Conservation (phyloP, 2,113 vertebrate genomes). For the Podiceps cristatus region DNA sequence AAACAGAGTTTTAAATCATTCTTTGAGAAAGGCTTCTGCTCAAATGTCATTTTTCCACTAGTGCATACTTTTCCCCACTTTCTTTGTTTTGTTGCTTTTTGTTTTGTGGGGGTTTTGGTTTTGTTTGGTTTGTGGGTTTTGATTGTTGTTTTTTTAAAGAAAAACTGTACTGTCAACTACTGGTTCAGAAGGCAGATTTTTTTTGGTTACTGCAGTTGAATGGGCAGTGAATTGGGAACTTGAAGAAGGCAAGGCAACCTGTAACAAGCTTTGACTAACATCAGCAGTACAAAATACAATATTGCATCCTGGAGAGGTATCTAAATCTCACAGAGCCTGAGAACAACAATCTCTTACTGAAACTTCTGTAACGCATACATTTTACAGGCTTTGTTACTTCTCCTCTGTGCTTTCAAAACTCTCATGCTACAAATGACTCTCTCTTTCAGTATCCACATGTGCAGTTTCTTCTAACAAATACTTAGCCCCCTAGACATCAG, state of each 20-base stretch:
- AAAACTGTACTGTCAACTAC: neutral
- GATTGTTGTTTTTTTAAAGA: neutral
- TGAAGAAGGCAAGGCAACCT: neutral
- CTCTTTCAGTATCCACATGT: neutral
- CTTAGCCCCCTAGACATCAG: neutral
- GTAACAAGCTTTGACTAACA: neutral
- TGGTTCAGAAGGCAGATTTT: neutral
- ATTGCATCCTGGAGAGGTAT: neutral
- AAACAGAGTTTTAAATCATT: conserved; percentile 65
- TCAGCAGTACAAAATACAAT: neutral
- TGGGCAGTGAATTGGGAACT: neutral
- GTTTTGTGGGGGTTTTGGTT: neutral
- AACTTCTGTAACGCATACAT: neutral
- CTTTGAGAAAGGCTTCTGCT: conserved; percentile 54
- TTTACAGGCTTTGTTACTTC: neutral
- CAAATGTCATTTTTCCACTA: conserved; percentile 1
- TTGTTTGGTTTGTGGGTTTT: too few species aligned
- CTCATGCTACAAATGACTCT: neutral
- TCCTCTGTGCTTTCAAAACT: neutral
- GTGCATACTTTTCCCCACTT: neutral
- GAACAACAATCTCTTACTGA: neutral
- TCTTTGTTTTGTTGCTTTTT: neutral
- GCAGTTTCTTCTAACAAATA: neutral
- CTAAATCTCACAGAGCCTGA: neutral
- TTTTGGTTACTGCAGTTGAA: neutral